Percentiles rank a stretch among this genome's conserved stretches.
These are phyloP conservation scores for Phoenicopterus ruber DNA, from an alignment of 2,113 vertebrate species.

Conservation along the genomic window DNA sequence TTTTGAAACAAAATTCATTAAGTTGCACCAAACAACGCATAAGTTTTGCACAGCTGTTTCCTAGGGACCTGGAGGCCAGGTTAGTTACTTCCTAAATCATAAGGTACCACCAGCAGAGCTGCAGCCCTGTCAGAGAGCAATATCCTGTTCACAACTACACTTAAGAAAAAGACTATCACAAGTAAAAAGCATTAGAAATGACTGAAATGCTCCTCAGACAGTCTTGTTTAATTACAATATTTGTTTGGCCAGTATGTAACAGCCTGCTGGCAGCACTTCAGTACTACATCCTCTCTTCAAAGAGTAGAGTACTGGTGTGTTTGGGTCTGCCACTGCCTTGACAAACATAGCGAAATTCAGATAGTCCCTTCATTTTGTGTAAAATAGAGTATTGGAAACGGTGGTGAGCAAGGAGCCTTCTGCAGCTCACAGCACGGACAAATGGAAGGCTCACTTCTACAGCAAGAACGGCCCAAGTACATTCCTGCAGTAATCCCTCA, in stretches of 20 bases:
- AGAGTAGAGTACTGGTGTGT: not conserved
- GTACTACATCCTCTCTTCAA: not conserved
- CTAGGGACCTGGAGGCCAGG: not conserved
- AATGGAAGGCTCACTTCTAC: not conserved
- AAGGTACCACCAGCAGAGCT: not conserved
- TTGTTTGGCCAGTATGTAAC: not conserved
- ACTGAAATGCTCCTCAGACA: not conserved
- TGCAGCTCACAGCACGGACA: not conserved
- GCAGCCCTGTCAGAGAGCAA: not conserved
- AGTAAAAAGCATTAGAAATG: not conserved
- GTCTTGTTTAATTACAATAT: not conserved
- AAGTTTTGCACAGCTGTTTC: not conserved
- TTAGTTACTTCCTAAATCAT: not conserved
- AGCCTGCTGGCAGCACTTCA: not conserved
- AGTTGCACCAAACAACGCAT: not conserved
- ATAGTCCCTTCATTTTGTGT: not conserved
- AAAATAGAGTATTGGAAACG: not conserved
- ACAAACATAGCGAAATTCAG: not conserved
- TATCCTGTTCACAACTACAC: not conserved
- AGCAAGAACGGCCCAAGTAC: not conserved
- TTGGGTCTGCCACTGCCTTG: not conserved
- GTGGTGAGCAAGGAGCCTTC: not conserved
- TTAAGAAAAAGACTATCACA: not conserved
- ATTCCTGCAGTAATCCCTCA: not conserved
- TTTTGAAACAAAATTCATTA: not conserved